A percentile compares a stretch with the other conserved stretches of the same genome.
Evolutionary conservation across 37 sponge, comb jelly and placozoan genomes (phyloP).

Genomic region (Mnemiopsis leidyi): DNA sequence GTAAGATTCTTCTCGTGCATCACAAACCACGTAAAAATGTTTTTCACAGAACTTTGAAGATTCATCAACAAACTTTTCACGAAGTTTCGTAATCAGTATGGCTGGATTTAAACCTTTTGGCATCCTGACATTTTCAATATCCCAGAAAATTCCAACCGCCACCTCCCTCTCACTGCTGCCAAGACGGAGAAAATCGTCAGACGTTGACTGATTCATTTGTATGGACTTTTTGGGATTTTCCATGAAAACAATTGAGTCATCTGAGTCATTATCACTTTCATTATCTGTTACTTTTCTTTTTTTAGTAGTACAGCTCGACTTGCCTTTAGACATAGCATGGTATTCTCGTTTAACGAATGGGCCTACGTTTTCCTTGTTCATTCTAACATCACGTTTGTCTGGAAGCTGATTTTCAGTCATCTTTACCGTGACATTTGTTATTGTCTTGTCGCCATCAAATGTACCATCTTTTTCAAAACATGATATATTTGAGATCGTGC

Average conservation of each 20-base stretch:
- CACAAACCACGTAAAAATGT: constrained; percentile 18
- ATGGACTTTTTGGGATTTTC: neutral
- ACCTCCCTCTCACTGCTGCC: neutral
- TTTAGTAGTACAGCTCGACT: neutral
- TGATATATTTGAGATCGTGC: neutral
- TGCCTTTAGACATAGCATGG: neutral
- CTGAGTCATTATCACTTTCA: neutral
- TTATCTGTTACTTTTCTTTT: neutral
- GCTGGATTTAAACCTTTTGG: constrained; percentile 56
- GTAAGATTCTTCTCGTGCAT: neutral
- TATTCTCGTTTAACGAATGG: neutral
- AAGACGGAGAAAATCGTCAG: neutral
- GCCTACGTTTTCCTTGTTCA: neutral
- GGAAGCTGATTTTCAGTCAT: neutral
- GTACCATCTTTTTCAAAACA: neutral
- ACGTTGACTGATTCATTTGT: constrained; percentile 40
- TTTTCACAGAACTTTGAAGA: constrained; percentile 18
- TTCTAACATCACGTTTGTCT: neutral
- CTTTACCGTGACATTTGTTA: neutral
- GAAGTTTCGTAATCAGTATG: neutral
- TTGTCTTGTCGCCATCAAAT: neutral
- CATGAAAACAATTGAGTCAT: neutral
- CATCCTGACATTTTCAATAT: constrained; percentile 41
- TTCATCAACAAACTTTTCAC: constrained; percentile 52
- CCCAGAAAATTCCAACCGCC: constrained; percentile 57